Evolutionary conservation across 2,888 invertebrate genomes (phyloP), one percentile per base, ranked within the genome.

Genomic region (Oscheius sp.): DNA sequence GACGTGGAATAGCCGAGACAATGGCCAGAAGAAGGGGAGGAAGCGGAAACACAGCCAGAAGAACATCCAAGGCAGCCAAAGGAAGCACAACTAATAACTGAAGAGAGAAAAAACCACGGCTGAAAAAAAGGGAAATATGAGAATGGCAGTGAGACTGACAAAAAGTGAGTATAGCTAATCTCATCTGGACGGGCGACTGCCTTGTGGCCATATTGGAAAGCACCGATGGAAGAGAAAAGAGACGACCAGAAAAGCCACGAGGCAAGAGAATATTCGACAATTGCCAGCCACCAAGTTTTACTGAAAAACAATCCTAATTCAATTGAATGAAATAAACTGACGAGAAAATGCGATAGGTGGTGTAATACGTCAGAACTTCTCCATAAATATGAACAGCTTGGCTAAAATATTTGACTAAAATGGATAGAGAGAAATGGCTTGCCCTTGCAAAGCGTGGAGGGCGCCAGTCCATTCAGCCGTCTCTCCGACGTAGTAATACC

Each of bases 161-260:
- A 53, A 49, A 75, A 73, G n/a, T 77, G 77, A n/a, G 75, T 73
- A n/a, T 77, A 77, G 18, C 69, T 69, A 43, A 76, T 77, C 53
- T 76, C 73, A 18, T 77, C 80, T 12, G 80, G 78, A 46, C 76
- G 68, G 9, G 72, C 70, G n/a, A 80, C 43, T 1, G 80, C 76
- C 35, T 75, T 72, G 41, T 80, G 80, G 1, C 76, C 75, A 27
- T 71, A 80, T 52, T 69, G 73, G 66, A 75, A 80, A 5, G 75
- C 78, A 27, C 71, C 76, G 56, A 75, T 64, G n/a, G 78, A 73
- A 0, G 74, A 71, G 64, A 76, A 74, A 2, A 80, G 64, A 9
- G 76, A 58, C 29, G 73, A 70, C 80, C 80, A 80, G 71, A 80
- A 80, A 45, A 80, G 49, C 63, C 73, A 80, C 53, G 76, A 73